Base-by-base conservation (phyloP, 2,888 invertebrate species). In the Aricia artaxerxes region DNA sequence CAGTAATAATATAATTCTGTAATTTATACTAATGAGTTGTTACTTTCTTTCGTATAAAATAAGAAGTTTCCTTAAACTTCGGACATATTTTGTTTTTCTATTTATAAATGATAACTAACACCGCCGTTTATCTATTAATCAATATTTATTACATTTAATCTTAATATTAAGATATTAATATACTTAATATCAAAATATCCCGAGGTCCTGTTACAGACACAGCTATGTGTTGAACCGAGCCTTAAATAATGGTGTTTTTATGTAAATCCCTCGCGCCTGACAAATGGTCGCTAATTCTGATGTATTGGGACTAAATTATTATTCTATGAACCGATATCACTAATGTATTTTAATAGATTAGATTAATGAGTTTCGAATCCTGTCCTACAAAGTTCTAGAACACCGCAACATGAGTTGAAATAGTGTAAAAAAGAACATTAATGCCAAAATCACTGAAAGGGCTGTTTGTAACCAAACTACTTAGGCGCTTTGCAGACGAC, bases 251-350 rank as follows among this genome's bases (percentile, higher is more conserved):
- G 69, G 69, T 69, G 35, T 69, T 69, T 69, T 38, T 69, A 69
- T 69, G 69, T 69, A 69, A 69, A 69, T 69, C 13, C 35, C 16
- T 13, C 6, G 69, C 69, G 69, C 69, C 5, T 69, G 69, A 69
- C 69, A 69, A 69, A 69, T 69, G 69, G 69, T 24, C 16, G 69
- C 69, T 69, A 69, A 16, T 69, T 69, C 69, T 38, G 69, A 69
- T 69, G 69, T 69, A 69, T 69, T 69, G 35, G 69, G 69, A 69
- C 69, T 69, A 69, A 69, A 38, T 69, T 69, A 35, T 69, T 69
- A 69, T 69, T 11, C 35, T 69, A 4, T 13, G 31, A 16, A 69
- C 35, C 69, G 69, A 69, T 69, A 69, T 69, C 69, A 16, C 69
- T 69, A 69, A 69, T 69, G 16, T 69, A 69, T 69, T 69, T 64